Evolutionary conservation across 2,113 vertebrate genomes (phyloP).

Genomic region (Choloepus hoffmanni): DNA sequence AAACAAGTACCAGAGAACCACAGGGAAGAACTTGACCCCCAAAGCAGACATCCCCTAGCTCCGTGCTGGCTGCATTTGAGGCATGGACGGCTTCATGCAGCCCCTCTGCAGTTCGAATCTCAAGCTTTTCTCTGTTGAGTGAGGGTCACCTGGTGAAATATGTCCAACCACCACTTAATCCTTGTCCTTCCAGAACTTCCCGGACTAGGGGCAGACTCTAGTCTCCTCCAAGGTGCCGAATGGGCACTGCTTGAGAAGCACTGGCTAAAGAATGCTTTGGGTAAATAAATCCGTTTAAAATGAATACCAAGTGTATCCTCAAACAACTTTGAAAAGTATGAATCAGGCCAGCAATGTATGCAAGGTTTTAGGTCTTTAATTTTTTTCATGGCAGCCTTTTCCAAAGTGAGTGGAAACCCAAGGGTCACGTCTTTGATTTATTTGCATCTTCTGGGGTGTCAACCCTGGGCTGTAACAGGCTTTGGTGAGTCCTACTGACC

Average conservation of each 20-base stretch:
- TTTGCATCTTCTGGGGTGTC: too few species aligned
- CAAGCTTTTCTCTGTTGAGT: neutral
- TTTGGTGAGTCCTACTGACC: fast-evolving
- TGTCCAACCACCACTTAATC: neutral
- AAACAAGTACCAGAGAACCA: neutral
- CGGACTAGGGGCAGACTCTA: neutral
- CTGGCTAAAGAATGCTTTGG: neutral
- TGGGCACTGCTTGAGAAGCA: neutral
- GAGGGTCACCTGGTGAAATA: neutral
- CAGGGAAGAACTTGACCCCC: neutral
- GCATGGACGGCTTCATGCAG: neutral
- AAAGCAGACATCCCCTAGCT: neutral
- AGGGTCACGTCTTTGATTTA: fast-evolving
- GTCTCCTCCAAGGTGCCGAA: too few species aligned
- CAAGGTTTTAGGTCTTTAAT: neutral
- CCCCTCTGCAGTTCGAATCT: neutral
- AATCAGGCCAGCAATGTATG: neutral
- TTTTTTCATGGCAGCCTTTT: neutral
- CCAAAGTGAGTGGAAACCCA: neutral
- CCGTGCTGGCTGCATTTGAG: neutral
- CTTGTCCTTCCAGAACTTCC: neutral
- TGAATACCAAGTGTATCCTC: too few species aligned
- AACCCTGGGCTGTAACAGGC: neutral
- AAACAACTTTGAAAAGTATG: neutral
- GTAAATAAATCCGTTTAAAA: neutral